Evolutionary conservation across 2,113 vertebrate genomes (phyloP), one percentile per base, ranked within the genome.

Genomic region (Takifugu bimaculatus): DNA sequence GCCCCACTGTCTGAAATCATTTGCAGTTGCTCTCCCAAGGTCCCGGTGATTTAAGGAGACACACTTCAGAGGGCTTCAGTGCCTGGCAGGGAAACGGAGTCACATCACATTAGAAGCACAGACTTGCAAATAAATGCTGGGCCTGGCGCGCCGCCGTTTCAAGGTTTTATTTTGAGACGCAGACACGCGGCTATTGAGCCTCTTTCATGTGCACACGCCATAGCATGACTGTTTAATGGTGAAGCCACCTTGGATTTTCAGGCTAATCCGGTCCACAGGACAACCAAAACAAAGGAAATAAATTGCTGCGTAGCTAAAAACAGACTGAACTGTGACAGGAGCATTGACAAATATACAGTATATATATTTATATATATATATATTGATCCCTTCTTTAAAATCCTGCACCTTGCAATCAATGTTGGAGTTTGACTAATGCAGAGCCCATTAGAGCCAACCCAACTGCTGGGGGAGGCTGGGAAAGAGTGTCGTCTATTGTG

Each of bases 351-450:
- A 84, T 20, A 20, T 20, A 20, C 20, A 20, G 20, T 20, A 20
- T 20, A 20, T 20, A 20, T 20, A 20, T 20, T 20, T 20, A 20
- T 20, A 20, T 20, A 39, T 10, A 39, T 10, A 11, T 84, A 84
- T 77, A 85, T 78, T 72, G 57, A 80, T 85, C 84, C 63, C 76
- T 78, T 65, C 74, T 69, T 74, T 78, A 79, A 77, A 87, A 86
- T 86, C 86, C 84, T 89, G 88, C 80, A 88, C 90, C 81, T 86
- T 88, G 90, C 90, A 91, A 94, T 94, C 94, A 93, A 94, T 93
- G 93, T 91, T 85, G 4, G 88, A 89, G 70, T 90, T 81, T 91
- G 91, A 94, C 90, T 89, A 91, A 93, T 89, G 90, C 88, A 85
- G 78, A 90, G 81, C 90, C 92, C 91, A 94, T 94, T 93, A 94